A percentile compares a stretch with the other conserved stretches of the same genome.
Evolutionary conservation across 2,113 vertebrate species (phyloP).

Genomic region (Aldabrachelys gigantea): DNA sequence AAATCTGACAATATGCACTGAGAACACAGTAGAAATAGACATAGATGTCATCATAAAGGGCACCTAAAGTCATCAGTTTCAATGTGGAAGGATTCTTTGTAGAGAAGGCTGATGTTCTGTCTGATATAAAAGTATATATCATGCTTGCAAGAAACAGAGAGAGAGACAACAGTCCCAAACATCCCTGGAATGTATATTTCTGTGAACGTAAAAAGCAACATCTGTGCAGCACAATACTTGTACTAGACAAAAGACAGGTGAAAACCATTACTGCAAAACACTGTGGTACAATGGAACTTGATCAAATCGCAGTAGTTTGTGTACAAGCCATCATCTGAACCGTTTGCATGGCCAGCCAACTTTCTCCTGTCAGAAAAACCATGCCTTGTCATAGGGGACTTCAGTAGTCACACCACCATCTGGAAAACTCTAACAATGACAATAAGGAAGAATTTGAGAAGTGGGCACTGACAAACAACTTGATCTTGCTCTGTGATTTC

Average conservation of each 20-base stretch:
- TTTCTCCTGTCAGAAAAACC: neutral
- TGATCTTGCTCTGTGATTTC: neutral
- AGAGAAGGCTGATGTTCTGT: neutral
- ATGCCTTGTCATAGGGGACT: neutral
- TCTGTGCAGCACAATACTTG: neutral
- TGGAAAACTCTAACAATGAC: neutral
- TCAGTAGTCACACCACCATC: neutral
- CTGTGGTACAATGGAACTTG: neutral
- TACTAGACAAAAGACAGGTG: neutral
- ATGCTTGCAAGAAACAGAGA: neutral
- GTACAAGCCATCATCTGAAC: neutral
- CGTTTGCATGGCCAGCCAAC: neutral
- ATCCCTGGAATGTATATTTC: neutral
- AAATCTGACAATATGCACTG: neutral
- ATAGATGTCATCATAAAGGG: neutral
- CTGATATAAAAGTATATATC: neutral
- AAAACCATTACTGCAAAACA: neutral
- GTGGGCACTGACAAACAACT: neutral
- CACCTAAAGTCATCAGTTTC: neutral
- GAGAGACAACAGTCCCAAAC: neutral
- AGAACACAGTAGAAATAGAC: neutral
- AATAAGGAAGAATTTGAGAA: neutral
- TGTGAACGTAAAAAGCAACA: neutral
- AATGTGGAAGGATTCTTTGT: neutral
- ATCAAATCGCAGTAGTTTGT: neutral